phyloP scores from a whole-genome alignment of 2,797 vertebrate species.

The Sparus aurata region DNA sequence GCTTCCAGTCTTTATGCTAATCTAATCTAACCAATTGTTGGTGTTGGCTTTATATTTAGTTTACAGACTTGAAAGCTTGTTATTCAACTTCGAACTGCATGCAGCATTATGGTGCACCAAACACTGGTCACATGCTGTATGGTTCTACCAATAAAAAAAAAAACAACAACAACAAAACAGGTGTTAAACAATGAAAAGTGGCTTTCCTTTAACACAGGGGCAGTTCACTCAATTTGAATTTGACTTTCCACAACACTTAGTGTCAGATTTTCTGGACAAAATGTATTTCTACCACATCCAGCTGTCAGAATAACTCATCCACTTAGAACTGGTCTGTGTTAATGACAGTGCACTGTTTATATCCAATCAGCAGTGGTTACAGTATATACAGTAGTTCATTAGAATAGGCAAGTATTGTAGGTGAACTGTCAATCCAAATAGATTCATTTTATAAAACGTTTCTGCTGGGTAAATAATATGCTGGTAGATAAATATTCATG shows the following conservation, averaged over 20 bases:
- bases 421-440: background rate
- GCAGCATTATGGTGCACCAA: background rate
- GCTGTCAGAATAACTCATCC: background rate
- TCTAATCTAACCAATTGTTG: background rate
- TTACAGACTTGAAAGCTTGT: no score
- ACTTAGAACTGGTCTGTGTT: background rate
- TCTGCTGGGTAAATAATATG: background rate
- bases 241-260: background rate
- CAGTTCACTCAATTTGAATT: background rate
- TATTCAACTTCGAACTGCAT: background rate
- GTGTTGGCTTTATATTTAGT: no score
- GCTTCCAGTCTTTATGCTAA: background rate
- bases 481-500: background rate
- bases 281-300: background rate
- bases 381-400: background rate
- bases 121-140: background rate
- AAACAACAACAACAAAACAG: background rate
- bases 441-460: background rate
- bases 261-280: background rate
- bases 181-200: background rate
- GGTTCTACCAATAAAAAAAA: background rate
- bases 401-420: background rate
- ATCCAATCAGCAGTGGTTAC: background rate
- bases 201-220: background rate
- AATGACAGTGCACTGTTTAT: background rate